Evolutionary conservation across 2,888 invertebrate species (phyloP), one percentile per base, ranked within the genome.

Genomic region (Tetranychus truncatus): DNA sequence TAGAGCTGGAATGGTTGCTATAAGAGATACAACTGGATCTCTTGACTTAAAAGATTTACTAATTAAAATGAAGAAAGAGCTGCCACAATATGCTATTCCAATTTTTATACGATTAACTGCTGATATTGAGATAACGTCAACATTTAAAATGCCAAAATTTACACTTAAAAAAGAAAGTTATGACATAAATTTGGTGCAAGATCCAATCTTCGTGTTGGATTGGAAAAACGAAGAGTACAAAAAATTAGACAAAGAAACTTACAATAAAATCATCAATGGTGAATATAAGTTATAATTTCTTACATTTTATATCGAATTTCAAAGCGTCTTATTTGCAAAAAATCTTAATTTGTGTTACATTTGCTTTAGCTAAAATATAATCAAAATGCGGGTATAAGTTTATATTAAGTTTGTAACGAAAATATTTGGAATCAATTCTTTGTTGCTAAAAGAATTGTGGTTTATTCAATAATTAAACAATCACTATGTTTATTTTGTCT

Each of bases 61-160:
- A 74, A 73, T 79, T 18, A 79, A 81, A 9, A 76, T 84, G 69
- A 77, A 79, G 75, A 80, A 80, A 74, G 80, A 81, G 4, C 80
- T 86, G 66, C 83, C 86, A 0, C 73, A 82, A 0, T 86, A 85
- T 78, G 85, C 86, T 6, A 79, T 84, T 34, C 86, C 86, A 0
- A 77, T 85, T n/a, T 86, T 86, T 79, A 80, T 86, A 24, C 80
- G 86, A 65, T 77, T 85, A 3, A 80, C 83, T 75, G 78, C 81
- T 18, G 78, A 81, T 45, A 82, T 85, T 6, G 84, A 85, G 71
- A 81, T 81, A 45, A 86, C 86, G 77, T 85, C 95, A 80, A 97
- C 97, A 0, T 97, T 91, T 83, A 97, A 97, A 84, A 83, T 96
- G 79, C 91, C 92, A 84, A 97, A 97, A 82, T 86, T 88, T 5